Conservation (phyloP, 2,888 invertebrate genomes). For the Chelonus formosanus region DNA sequence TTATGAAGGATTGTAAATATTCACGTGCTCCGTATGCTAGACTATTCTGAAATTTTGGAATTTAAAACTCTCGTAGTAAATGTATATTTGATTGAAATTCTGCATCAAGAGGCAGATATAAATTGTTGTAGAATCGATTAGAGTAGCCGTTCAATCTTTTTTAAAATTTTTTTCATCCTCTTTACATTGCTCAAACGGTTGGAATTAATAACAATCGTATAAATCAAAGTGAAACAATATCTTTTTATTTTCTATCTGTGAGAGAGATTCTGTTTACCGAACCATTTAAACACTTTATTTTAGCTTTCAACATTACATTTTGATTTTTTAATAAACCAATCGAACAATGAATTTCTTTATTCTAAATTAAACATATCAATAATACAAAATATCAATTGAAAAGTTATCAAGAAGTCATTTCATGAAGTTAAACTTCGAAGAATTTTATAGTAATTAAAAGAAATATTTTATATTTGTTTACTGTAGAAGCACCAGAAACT, state of each 20-base stretch:
- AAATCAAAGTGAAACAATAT: constrained; percentile 4
- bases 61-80: constrained; percentile 10
- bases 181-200: not conserved
- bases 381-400: not conserved
- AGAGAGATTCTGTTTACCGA: no score
- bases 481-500: constrained; percentile 61
- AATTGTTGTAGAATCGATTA: not conserved
- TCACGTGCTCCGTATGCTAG: not conserved
- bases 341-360: no score
- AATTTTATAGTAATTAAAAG: not conserved
- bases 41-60: not conserved
- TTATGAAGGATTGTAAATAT: constrained; percentile 22
- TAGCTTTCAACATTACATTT: no score
- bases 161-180: not conserved
- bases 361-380: no score
- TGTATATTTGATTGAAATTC: constrained; percentile 22
- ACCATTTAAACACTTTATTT: no score
- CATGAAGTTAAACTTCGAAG: not conserved
- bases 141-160: not conserved
- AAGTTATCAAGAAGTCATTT: not conserved
- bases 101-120: constrained; percentile 19
- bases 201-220: not conserved
- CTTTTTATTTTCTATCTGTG: not conserved
- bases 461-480: constrained; percentile 27
- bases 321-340: no score